Conservation (phyloP, 2,888 invertebrate genomes). For the Mesopsocus fuscifrons region DNA sequence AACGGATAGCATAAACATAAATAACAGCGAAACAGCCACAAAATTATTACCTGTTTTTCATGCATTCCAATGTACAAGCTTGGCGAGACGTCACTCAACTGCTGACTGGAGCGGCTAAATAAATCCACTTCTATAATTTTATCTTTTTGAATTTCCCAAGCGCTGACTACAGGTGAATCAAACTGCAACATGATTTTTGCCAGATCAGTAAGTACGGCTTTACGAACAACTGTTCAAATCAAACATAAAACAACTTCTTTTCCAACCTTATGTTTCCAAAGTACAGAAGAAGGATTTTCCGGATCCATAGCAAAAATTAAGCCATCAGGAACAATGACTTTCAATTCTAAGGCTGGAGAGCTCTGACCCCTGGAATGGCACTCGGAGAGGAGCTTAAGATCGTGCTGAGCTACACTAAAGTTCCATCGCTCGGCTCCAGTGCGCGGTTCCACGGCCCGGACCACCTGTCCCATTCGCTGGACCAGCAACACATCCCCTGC, state of each 20-base stretch:
- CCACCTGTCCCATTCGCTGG: conserved; percentile 65
- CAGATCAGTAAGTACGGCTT: conserved; percentile 14
- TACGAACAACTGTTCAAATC: conserved; percentile 1
- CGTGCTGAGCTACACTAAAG: conserved; percentile 83
- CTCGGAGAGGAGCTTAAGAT: conserved; percentile 35
- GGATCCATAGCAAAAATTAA: conserved; percentile 44
- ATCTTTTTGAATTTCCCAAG: conserved; percentile 61
- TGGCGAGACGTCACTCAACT: conserved; percentile 28
- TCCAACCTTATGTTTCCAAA: conserved; percentile 60
- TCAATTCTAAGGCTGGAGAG: conserved; percentile 32
- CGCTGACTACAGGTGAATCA: conserved; percentile 64
- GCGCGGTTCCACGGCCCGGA: conserved; percentile 74
- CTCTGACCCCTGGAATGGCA: conserved; percentile 18
- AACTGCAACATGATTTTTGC: conserved; percentile 34
- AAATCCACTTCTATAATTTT: conserved; percentile 50
- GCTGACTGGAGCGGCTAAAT: conserved; percentile 39
- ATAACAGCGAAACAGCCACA: too few relatives aligned
- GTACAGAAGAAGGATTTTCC: conserved; percentile 31
- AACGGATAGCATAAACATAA: too few relatives aligned
- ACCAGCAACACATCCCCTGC: conserved; percentile 44
- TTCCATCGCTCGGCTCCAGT: conserved; percentile 88
- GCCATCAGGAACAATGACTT: conserved; percentile 52
- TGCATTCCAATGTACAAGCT: conserved; percentile 73
- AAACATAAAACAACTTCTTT: not conserved
- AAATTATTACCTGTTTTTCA: conserved; percentile 54